Conservation (phyloP, 64 coral and sea anemone genomes). For the Pachyseris speciosa region DNA sequence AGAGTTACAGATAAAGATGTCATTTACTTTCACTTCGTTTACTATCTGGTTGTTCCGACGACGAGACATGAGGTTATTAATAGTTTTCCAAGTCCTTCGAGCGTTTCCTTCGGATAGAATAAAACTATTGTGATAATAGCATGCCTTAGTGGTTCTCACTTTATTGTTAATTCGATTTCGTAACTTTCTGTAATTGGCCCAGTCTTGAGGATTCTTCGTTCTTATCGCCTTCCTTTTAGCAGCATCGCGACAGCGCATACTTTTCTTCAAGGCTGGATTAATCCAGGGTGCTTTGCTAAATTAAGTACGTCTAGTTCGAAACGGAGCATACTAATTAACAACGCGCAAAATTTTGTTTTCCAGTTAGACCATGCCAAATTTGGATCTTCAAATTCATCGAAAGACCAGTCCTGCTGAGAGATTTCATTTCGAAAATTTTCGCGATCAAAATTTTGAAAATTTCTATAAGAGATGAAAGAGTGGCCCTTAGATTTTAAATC, state of each 20-base stretch:
- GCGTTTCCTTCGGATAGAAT: neutral
- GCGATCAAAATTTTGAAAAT: slow-evolving; percentile 42
- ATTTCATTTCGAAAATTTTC: slow-evolving; percentile 24
- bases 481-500: neutral
- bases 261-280: neutral
- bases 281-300: neutral
- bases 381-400: neutral
- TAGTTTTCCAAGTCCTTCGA: neutral
- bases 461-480: slow-evolving; percentile 10
- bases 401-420: neutral
- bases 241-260: neutral
- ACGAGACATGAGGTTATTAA: neutral
- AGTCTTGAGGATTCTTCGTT: slow-evolving; percentile 16
- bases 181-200: neutral
- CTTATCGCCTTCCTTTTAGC: neutral
- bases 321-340: neutral
- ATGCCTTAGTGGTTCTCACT: neutral
- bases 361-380: neutral
- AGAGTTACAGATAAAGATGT: slow-evolving; percentile 9
- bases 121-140: slow-evolving; percentile 13
- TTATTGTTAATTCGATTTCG: neutral
- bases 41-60: neutral
- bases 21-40: slow-evolving; percentile 15
- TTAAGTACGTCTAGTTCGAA: neutral
- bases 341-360: neutral